These are phyloP conservation scores for Epiblema foenella DNA, from an alignment of 2,888 invertebrate species.

Conservation along the genomic window DNA sequence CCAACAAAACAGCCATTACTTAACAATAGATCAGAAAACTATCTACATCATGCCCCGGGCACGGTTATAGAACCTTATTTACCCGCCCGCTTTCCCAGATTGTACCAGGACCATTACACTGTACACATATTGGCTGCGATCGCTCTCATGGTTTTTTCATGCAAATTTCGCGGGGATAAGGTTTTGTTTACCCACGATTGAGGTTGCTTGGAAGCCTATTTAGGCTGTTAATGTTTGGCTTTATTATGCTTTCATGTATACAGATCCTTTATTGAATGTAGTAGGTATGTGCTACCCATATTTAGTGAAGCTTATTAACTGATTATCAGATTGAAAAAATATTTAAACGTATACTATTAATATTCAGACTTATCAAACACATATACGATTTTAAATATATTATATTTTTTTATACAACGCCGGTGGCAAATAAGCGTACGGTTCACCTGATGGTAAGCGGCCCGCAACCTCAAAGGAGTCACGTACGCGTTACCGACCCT, in stretches of 20 bases:
- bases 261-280: too few relatives aligned
- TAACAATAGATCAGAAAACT: constrained; percentile 9
- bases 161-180: constrained; percentile 19
- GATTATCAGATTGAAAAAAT: too few relatives aligned
- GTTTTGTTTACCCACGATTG: constrained; percentile 16
- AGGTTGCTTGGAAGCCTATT: background rate
- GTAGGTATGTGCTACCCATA: too few relatives aligned
- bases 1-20: constrained; percentile 1
- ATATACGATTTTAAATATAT: too few relatives aligned
- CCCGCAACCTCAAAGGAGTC: too few relatives aligned
- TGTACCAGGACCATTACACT: constrained; percentile 19
- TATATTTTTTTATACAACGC: too few relatives aligned
- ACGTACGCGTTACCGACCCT: too few relatives aligned
- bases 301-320: too few relatives aligned
- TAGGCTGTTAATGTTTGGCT: constrained; percentile 14
- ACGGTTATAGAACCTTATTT: constrained; percentile 10
- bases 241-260: background rate
- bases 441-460: too few relatives aligned
- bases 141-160: constrained; percentile 22
- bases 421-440: too few relatives aligned
- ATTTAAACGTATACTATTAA: too few relatives aligned
- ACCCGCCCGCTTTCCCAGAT: background rate
- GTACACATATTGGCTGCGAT: constrained; percentile 29
- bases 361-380: too few relatives aligned
- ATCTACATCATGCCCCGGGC: constrained; percentile 1